Evolutionary conservation across 2,113 vertebrate species (phyloP), one percentile per base, ranked within the genome.

Genomic region (Crypturellus undulatus): DNA sequence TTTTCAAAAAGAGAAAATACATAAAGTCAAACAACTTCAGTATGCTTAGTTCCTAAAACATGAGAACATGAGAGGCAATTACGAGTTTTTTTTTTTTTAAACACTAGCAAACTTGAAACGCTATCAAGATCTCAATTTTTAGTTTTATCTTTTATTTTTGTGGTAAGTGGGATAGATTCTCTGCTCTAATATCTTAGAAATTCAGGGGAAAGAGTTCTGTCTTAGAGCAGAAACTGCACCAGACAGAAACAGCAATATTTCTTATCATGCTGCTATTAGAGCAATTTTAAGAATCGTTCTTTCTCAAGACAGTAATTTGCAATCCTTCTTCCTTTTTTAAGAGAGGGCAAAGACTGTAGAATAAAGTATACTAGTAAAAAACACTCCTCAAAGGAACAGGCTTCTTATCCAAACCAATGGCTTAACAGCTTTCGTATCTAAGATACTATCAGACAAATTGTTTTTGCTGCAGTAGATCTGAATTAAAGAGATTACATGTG

Each of bases 361-460:
- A 12, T 62, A 70, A 73, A 21, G 59, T 64, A 36, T 1, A 0
- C 28, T 4, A 58, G 42, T 5, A 73, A 40, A 73, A 92, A 75
- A 1, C 7, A 13, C 12, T 64, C 19, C 24, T 73, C 42, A 79
- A 45, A 52, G 9, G 28, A 73, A 30, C 12, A 59, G 25, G 7
- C 36, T 64, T 49, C 42, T 81, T 76, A 85, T 12, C 20, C 60
- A 68, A 20, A 24, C 18, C 65, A 51, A 47, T 15, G 47, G 15
- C 68, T 83, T 68, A 63, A 40, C 73, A 75, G 51, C 62, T 88
- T 65, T 76, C 51, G 76, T n/a, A 91, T 69, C 16, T 28, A 12
- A 47, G 43, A 10, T 45, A 73, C 56, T 54, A 69, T 32, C 36
- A 70, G 28, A 15, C 10, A 6, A 73, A 36, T 24, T 40, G 7